Evolutionary conservation across 2,113 vertebrate genomes (phyloP).

Genomic region (Archocentrus centrarchus): DNA sequence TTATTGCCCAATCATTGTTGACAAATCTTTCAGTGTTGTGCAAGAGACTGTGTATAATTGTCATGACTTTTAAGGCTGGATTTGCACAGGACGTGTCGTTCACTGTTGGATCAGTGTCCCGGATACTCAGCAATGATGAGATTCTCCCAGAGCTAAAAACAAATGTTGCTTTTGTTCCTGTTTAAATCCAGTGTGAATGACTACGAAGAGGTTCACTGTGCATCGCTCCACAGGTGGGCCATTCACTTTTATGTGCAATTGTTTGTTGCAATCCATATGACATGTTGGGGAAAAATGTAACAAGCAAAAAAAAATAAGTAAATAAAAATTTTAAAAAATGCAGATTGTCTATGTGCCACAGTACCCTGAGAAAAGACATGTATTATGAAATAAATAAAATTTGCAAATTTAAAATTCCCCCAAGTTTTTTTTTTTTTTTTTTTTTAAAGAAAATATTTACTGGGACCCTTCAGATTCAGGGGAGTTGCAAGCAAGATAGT

Average conservation of each 20-base stretch:
- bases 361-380: conserved; percentile 69
- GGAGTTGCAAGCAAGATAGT: neutral
- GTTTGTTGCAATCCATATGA: conserved; percentile 70
- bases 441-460: neutral
- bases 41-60: conserved; percentile 66
- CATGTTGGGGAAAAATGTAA: conserved; percentile 62
- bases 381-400: conserved; percentile 80
- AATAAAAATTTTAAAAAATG: conserved; percentile 30
- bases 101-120: conserved; percentile 19
- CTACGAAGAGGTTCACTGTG: conserved; percentile 58
- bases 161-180: conserved; percentile 47
- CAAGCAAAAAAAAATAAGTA: conserved; percentile 54
- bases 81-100: conserved; percentile 52
- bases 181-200: conserved; percentile 60
- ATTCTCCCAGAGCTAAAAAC: conserved; percentile 34
- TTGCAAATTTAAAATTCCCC: conserved; percentile 60
- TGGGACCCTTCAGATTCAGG: neutral
- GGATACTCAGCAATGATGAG: conserved; percentile 31
- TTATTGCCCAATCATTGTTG: conserved; percentile 74
- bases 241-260: conserved; percentile 68
- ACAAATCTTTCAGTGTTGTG: conserved; percentile 72
- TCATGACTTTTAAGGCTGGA: conserved; percentile 54
- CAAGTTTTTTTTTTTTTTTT: neutral
- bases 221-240: conserved; percentile 54
- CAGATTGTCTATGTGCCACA: conserved; percentile 79